Evolutionary conservation across 2,113 vertebrate species (phyloP), one percentile per base, ranked within the genome.

Genomic region (Scomber colias): DNA sequence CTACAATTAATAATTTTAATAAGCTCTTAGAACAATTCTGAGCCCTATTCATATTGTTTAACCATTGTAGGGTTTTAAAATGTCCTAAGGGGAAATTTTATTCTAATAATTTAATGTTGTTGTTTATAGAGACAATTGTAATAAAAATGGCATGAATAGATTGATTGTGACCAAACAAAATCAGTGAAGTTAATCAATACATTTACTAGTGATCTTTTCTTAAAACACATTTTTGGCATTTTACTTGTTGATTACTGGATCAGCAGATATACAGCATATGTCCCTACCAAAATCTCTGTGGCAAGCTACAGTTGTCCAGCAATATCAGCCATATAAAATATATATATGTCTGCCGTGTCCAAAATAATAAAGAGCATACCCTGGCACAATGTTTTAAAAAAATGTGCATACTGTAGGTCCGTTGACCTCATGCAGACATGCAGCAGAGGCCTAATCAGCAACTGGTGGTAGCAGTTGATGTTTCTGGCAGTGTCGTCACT

Each of bases 401-500:
- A 67, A 62, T 27, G 61, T 15, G 27, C 17, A 14, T 35, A 21
- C 21, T 21, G 21, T 21, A 48, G 40, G 19, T 72, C 56, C 24
- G 55, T 44, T 15, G 40, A 51, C 4, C 5, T 57, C 40, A 21
- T 17, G 44, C 15, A 24, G 57, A 83, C 68, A 49, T 27, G 50
- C 50, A 45, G 27, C 65, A 66, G 60, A 67, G 46, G 48, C 45
- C 59, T 79, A 40, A 76, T 62, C 53, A 74, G 50, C 49, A 60
- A 62, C 67, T 66, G 51, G 48, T 56, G 24, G 51, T 60, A 66
- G 27, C 73, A 75, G 74, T 46, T 13, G 3, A 9, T 64, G 56
- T 87, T 73, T 61, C 49, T 83, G 75, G 74, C 60, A 61, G 40
- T 71, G 62, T 74, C 11, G 16, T 78, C 72, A 77, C 71, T 76